Conservation (phyloP, 2,888 invertebrate genomes). For the Rhamphomyia laevipes region DNA sequence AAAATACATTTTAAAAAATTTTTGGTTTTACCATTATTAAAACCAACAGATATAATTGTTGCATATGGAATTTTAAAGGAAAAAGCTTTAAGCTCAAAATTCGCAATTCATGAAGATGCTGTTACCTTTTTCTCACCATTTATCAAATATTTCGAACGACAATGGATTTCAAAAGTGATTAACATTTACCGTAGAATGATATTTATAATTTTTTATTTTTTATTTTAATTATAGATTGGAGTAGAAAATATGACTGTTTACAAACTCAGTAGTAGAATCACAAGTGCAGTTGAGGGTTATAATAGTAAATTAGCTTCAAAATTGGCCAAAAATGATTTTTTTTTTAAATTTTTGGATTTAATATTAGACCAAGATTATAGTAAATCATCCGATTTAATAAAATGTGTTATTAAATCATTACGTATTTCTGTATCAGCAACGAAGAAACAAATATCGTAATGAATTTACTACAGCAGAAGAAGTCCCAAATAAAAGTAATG, state of each 20-base stretch:
- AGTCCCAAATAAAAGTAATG: too few species aligned
- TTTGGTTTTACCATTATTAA: too few species aligned
- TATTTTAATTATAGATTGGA: constrained; percentile 6
- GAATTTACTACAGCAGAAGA: too few species aligned
- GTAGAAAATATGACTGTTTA: constrained; percentile 5
- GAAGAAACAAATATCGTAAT: background rate
- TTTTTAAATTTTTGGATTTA: constrained; percentile 8
- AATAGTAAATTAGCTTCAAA: constrained; percentile 8
- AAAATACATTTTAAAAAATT: too few species aligned
- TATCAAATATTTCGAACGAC: constrained; percentile 2
- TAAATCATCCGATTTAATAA: constrained; percentile 6
- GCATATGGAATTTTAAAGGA: too few species aligned
- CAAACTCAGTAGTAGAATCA: constrained; percentile 6
- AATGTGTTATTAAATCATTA: constrained; percentile 3
- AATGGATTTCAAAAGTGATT: constrained; percentile 1
- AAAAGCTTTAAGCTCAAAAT: too few species aligned
- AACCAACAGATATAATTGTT: too few species aligned
- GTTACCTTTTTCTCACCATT: too few species aligned
- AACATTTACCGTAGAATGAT: background rate
- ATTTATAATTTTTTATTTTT: constrained; percentile 1
- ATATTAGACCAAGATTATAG: constrained; percentile 6
- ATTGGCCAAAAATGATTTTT: constrained; percentile 7
- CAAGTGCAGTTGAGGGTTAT: constrained; percentile 7
- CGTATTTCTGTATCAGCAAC: constrained; percentile 6
- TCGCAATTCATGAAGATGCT: too few species aligned